phyloP scores from a whole-genome alignment of 2,113 vertebrate genomes.

The Prunella himalayana region DNA sequence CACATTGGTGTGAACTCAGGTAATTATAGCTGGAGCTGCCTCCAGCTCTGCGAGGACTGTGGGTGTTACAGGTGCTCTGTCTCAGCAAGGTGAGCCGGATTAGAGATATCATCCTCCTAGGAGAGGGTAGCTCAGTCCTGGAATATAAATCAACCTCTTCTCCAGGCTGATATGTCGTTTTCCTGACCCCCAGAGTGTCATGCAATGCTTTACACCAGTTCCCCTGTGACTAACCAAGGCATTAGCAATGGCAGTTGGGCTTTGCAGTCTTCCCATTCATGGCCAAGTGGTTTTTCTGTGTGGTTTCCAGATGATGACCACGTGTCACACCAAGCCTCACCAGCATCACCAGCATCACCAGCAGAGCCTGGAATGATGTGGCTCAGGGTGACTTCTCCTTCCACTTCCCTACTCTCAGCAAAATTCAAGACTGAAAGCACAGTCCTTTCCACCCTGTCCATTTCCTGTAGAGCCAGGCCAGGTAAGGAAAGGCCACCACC shows the following conservation, averaged over 20 bases:
- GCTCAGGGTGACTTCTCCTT: not conserved
- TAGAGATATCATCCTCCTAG: not conserved
- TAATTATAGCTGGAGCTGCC: not conserved
- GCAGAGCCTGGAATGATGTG: not conserved
- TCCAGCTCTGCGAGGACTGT: not conserved
- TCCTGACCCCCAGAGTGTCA: not conserved
- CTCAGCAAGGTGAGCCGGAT: not conserved
- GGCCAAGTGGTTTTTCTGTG: not conserved
- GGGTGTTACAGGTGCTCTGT: slow-evolving; percentile 9
- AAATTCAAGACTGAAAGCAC: not conserved
- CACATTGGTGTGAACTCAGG: not conserved
- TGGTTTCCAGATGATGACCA: not conserved
- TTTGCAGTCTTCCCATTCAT: not conserved
- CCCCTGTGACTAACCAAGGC: not conserved
- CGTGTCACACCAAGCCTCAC: not conserved
- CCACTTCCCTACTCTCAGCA: not conserved
- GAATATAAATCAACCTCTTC: not conserved
- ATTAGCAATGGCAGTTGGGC: not conserved
- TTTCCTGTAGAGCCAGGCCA: not conserved
- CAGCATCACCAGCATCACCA: not conserved
- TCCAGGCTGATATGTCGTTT: not conserved
- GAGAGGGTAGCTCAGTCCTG: not conserved
- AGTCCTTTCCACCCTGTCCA: not conserved
- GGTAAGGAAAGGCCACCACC: not conserved
- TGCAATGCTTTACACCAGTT: not conserved